A percentile compares a stretch with the other conserved stretches of the same genome.
Evolutionary conservation across 30 jellyfish, hydroid and myxozoan species (phyloP).

Genomic region (Sanderia malayensis): DNA sequence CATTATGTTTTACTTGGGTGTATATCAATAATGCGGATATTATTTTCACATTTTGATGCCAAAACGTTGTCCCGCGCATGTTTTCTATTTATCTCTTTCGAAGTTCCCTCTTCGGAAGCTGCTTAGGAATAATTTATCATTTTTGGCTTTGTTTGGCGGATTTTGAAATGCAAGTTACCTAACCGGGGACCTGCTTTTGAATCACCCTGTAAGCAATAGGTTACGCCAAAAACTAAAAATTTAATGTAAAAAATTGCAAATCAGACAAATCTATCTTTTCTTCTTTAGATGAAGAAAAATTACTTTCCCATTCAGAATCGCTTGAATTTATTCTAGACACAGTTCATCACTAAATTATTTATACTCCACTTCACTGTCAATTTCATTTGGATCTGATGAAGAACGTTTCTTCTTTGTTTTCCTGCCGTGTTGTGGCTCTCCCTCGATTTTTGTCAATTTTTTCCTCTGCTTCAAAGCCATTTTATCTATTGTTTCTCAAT

Average conservation of each 20-base stretch:
- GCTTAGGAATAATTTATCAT: too few relatives aligned
- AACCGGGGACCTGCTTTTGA: not conserved
- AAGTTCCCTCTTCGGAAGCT: not conserved
- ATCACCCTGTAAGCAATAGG: not conserved
- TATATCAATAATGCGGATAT: too few relatives aligned
- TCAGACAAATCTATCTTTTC: not conserved
- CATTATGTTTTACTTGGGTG: too few relatives aligned
- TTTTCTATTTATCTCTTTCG: not conserved
- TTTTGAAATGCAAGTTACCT: not conserved
- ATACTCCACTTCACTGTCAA: not conserved
- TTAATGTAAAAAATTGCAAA: not conserved
- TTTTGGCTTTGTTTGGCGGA: not conserved
- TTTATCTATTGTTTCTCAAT: not conserved
- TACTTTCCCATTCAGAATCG: not conserved
- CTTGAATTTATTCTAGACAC: not conserved
- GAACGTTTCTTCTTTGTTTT: not conserved
- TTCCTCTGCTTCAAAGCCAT: not conserved
- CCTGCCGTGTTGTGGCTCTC: not conserved
- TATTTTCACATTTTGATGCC: not conserved
- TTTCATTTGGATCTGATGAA: not conserved
- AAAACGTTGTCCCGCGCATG: not conserved
- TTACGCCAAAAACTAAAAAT: not conserved
- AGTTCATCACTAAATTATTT: not conserved
- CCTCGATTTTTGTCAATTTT: not conserved
- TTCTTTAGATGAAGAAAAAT: not conserved